These are phyloP conservation scores for Euwallacea similis DNA, from an alignment of 1,140 invertebrate genomes.

Conservation along the genomic window DNA sequence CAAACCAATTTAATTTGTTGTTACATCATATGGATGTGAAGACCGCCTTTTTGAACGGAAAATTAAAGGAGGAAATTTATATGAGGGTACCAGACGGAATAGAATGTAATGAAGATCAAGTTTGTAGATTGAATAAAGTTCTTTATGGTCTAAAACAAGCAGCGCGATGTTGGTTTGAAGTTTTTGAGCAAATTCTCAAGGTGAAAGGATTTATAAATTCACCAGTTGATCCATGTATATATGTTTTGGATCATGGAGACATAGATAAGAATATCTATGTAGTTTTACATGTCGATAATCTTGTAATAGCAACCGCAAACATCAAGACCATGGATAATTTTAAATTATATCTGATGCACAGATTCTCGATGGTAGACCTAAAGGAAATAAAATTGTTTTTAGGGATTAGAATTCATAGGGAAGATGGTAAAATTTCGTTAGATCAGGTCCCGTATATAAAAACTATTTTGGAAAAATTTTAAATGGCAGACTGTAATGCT, in stretches of 20 bases:
- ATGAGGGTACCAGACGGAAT: conserved; percentile 52
- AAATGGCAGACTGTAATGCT: neutral
- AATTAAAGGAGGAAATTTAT: conserved; percentile 52
- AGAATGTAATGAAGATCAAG: conserved; percentile 30
- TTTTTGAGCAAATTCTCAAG: conserved; percentile 44
- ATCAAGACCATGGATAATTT: conserved; percentile 24
- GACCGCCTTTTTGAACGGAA: conserved; percentile 51
- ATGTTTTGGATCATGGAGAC: conserved; percentile 38
- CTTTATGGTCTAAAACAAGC: conserved; percentile 55
- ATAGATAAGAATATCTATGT: conserved; percentile 40
- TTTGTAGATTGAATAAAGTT: conserved; percentile 51
- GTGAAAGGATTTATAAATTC: conserved; percentile 46
- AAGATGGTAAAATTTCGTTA: neutral
- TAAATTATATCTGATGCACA: conserved; percentile 23
- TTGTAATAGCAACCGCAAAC: conserved; percentile 40
- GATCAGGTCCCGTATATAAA: neutral
- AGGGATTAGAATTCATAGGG: conserved; percentile 10
- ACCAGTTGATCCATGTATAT: conserved; percentile 6
- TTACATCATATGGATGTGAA: conserved; percentile 51
- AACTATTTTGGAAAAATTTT: neutral
- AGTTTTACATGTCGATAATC: conserved; percentile 45
- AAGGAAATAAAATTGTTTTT: conserved; percentile 25
- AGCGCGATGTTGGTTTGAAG: conserved; percentile 48
- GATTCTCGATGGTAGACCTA: conserved; percentile 20
- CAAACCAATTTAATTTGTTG: conserved; percentile 54